phyloP scores from a whole-genome alignment of 2,113 vertebrate species.

The Cichladusa arquata region DNA sequence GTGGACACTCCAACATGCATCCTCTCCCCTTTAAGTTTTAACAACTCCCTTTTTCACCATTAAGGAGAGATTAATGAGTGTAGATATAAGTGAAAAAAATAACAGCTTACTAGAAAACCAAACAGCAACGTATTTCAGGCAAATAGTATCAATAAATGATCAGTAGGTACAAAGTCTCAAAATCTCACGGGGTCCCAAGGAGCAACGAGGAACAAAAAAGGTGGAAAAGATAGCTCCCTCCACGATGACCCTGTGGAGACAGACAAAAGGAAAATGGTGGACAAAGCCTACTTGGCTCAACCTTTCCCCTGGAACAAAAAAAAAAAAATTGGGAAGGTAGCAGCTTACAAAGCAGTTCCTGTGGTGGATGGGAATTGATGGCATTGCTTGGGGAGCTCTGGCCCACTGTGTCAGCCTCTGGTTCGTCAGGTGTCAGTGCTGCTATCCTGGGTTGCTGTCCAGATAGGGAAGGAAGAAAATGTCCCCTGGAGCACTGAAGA shows the following conservation, averaged over 20 bases:
- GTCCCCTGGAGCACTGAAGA: too few species aligned
- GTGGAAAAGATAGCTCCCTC: neutral
- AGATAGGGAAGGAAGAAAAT: neutral
- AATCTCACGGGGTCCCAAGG: rapidly evolving
- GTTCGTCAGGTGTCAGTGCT: rapidly evolving
- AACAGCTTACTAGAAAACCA: neutral
- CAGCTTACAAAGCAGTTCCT: rapidly evolving
- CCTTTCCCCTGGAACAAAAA: neutral
- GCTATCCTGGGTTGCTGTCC: neutral
- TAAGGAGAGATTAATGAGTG: neutral
- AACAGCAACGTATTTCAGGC: neutral
- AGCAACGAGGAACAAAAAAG: neutral
- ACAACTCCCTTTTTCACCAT: neutral
- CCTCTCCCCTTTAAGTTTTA: neutral
- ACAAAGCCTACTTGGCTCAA: neutral
- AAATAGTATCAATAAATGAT: neutral
- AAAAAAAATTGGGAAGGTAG: neutral
- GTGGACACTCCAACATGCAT: neutral
- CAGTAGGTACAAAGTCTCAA: neutral
- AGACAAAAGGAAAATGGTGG: rapidly evolving
- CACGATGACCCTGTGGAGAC: rapidly evolving
- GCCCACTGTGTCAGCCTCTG: neutral
- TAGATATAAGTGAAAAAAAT: neutral
- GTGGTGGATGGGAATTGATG: neutral
- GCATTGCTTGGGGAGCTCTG: rapidly evolving